Evolutionary conservation across 1,140 invertebrate species (phyloP), one percentile per base, ranked within the genome.

Genomic region (Aphaenogaster ashmeadi): DNA sequence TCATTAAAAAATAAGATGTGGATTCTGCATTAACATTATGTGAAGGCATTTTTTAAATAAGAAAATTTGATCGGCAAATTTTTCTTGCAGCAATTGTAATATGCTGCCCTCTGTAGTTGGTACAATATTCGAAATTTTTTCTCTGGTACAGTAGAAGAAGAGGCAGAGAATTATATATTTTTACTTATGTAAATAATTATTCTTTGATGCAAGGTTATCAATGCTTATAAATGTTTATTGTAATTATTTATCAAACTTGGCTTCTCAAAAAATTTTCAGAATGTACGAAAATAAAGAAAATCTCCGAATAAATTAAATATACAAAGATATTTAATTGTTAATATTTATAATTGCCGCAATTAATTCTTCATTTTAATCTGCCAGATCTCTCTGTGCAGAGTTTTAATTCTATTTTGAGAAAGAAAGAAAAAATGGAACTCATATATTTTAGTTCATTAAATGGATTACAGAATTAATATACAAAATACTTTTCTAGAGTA

Each of bases 31-130:
- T 41, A 66, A 66, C 8, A n/a, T 64, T 13, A 7, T 0, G 15
- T 8, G 4, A 66, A 38, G 7, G 3, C 8, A 41, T 33, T 62
- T 62, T 69, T 27, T 44, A 69, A 44, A 44, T 21, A 69, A 41
- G 9, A 69, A 84, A 98, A 97, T 90, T 97, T 97, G 90, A 98
- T 41, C 64, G 15, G 15, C 6, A 44, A 41, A 47, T 21, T 27
- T 47, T 50, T 47, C n/a, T 21, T 71, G 15, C 13, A 33, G 8
- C 21, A 66, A 27, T 27, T 50, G 21, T 50, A 50, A 50, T 27
- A 18, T 71, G 18, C 41, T 50, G 67, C 47, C 15, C 47, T 72
- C 69, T 72, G 1, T 21, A 52, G 69, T 33, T 52, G 41, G 15
- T 72, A 50, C 7, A 52, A 72, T 44, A n/a, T 50, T 33, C 13